A percentile compares a stretch with the other conserved stretches of the same genome.
These are phyloP conservation scores for Momotus momota DNA, from an alignment of 2,797 vertebrate genomes.

Conservation along the genomic window DNA sequence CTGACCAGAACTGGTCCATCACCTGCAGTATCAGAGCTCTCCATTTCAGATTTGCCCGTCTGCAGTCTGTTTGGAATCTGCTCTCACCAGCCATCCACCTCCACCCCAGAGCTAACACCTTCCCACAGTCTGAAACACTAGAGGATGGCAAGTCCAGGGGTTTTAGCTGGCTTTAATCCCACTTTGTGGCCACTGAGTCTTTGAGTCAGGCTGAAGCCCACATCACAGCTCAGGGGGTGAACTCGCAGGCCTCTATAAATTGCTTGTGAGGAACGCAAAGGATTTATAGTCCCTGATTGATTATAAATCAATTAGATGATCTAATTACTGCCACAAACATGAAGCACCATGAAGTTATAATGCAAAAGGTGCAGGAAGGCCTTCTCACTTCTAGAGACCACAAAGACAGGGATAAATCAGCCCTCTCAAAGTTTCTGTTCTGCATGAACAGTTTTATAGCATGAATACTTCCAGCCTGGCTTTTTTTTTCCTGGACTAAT, in stretches of 20 bases:
- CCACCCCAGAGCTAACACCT: neutral
- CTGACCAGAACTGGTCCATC: neutral
- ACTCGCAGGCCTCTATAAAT: neutral
- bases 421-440: neutral
- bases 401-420: neutral
- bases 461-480: neutral
- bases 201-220: neutral
- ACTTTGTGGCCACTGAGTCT: neutral
- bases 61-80: neutral
- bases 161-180: neutral
- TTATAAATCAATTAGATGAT: conserved; percentile 7
- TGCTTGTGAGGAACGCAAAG: neutral
- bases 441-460: neutral
- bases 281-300: neutral
- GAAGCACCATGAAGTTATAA: neutral
- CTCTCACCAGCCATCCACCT: neutral
- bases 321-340: neutral
- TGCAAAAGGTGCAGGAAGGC: neutral
- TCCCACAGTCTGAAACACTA: neutral
- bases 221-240: neutral
- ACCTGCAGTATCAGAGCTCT: neutral
- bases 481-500: neutral
- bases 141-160: neutral
- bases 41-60: neutral
- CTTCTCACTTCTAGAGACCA: neutral